These are phyloP conservation scores for Mustela erminea DNA, from an alignment of 2,797 vertebrate species.

Conservation along the genomic window DNA sequence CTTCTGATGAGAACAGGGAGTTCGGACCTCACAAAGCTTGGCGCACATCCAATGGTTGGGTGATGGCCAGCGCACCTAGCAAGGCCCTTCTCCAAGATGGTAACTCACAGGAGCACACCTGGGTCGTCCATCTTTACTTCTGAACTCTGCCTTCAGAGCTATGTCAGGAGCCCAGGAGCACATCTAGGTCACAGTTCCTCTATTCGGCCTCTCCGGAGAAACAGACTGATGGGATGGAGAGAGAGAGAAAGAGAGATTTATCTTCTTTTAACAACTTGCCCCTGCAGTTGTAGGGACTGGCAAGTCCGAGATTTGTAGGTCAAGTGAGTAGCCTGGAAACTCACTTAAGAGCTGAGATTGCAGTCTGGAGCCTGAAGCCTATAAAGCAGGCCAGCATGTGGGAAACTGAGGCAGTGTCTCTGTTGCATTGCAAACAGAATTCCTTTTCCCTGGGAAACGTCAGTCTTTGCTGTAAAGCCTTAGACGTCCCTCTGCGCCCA, in stretches of 20 bases:
- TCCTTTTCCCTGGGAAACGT: not conserved
- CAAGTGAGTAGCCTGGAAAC: not conserved
- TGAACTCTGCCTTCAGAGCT: not conserved
- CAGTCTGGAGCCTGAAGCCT: not conserved
- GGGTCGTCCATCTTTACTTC: not conserved
- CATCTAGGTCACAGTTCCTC: not conserved
- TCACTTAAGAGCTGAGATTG: not conserved
- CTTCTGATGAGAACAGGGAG: not conserved
- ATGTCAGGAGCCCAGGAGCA: not conserved
- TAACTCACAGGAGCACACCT: not conserved
- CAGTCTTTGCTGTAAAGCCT: not conserved
- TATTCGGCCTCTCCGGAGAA: not conserved
- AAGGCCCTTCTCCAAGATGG: not conserved
- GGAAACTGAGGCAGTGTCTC: not conserved
- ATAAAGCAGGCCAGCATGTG: too few relatives aligned
- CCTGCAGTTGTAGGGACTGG: not conserved
- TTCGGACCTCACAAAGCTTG: accelerated
- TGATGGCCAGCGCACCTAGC: not conserved
- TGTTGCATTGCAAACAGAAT: not conserved
- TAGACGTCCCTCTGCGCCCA: not conserved
- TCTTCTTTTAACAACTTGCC: not conserved
- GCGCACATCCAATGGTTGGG: not conserved
- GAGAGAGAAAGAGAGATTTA: not conserved
- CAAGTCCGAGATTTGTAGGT: not conserved
- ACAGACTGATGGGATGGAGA: not conserved